Evolutionary conservation across 2,888 invertebrate species (phyloP).

Genomic region (Lepidonotus clava): DNA sequence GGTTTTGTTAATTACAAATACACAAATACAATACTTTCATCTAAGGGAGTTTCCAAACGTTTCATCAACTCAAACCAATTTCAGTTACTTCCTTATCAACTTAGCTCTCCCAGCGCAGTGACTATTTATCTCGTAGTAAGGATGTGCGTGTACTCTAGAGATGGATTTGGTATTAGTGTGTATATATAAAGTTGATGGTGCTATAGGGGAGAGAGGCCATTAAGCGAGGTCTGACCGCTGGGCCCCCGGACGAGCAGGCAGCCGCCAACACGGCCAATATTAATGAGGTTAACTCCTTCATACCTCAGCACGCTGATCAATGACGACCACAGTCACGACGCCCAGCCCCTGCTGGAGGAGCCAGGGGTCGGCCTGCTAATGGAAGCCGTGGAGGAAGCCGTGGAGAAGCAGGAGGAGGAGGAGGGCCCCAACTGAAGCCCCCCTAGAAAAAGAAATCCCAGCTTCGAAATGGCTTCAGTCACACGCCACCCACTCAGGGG

Average conservation of each 20-base stretch:
- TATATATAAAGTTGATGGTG: not conserved
- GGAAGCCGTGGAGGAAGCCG: not conserved
- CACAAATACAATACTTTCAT: too few species aligned
- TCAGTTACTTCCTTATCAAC: too few species aligned
- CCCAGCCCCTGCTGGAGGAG: not conserved
- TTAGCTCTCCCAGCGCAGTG: too few species aligned
- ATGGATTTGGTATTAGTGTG: too few species aligned
- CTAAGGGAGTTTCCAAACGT: too few species aligned
- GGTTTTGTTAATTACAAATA: too few species aligned
- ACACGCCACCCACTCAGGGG: not conserved
- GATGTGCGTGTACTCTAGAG: too few species aligned
- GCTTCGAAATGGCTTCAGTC: too few species aligned
- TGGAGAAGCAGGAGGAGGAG: not conserved
- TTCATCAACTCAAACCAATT: too few species aligned
- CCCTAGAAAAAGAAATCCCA: too few species aligned
- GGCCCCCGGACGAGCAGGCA: not conserved
- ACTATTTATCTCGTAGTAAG: too few species aligned
- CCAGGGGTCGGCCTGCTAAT: not conserved
- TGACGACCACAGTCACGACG: not conserved
- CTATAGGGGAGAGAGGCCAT: not conserved
- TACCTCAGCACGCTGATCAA: conserved; percentile 17
- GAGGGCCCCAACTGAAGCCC: too few species aligned
- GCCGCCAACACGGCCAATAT: not conserved
- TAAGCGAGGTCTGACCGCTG: not conserved
- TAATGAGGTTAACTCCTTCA: conserved; percentile 41